Evolutionary conservation across 35 echinoderm and acorn worm species (phyloP).

Genomic region (Apostichopus japonicus): DNA sequence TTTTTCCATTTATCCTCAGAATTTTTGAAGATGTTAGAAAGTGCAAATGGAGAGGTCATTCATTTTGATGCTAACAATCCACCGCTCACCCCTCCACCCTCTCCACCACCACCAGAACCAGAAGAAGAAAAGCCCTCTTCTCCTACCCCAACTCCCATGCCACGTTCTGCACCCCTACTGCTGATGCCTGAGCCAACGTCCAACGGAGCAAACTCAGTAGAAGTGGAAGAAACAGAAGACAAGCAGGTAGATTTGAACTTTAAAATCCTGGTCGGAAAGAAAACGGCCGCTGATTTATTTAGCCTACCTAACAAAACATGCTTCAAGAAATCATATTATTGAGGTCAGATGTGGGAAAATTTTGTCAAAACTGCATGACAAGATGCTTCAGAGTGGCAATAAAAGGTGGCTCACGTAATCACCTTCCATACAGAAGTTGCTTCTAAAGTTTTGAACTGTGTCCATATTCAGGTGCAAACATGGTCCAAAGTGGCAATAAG

Average conservation of each 20-base stretch:
- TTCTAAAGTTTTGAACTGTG: too few relatives aligned
- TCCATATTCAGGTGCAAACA: too few relatives aligned
- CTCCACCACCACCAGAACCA: background rate
- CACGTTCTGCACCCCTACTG: background rate
- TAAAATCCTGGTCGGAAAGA: background rate
- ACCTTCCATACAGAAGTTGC: too few relatives aligned
- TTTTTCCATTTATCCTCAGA: slow-evolving; percentile 21
- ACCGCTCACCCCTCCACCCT: slow-evolving; percentile 16
- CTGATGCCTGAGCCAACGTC: slow-evolving; percentile 6
- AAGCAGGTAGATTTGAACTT: background rate
- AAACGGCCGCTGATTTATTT: too few relatives aligned
- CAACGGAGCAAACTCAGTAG: background rate
- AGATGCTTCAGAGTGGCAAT: too few relatives aligned
- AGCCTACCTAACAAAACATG: too few relatives aligned
- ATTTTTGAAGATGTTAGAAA: slow-evolving; percentile 58
- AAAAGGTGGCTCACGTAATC: too few relatives aligned
- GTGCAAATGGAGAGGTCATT: slow-evolving; percentile 36
- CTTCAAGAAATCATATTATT: too few relatives aligned
- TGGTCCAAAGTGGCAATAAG: too few relatives aligned
- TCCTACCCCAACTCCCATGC: background rate
- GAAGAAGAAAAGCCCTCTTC: background rate
- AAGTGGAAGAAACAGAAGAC: background rate
- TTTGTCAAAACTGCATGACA: too few relatives aligned
- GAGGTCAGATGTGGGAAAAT: too few relatives aligned
- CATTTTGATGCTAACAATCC: slow-evolving; percentile 62